Evolutionary conservation across 2,888 invertebrate genomes (phyloP), one percentile per base, ranked within the genome.

Genomic region (Dioctria linearis): DNA sequence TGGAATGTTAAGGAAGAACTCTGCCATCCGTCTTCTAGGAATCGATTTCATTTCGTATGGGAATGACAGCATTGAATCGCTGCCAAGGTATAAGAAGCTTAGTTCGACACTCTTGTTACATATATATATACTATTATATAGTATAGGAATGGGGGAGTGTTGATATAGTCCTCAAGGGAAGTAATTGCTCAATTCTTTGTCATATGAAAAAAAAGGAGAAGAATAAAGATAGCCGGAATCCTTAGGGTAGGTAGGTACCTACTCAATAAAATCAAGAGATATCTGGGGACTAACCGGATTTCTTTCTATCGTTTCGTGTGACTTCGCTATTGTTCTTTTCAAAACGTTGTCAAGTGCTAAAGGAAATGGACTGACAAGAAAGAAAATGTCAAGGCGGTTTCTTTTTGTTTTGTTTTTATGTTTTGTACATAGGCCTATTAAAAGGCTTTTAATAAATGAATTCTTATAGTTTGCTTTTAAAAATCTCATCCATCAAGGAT

Each of bases 101-200:
- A n/a, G 13, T 25, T 25, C 25, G 25, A 25, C 25, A 25, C 25
- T 25, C 25, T 25, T 25, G 25, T 25, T 25, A 0, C 25, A 25
- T 25, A 25, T 25, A 25, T 4, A 3, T 39, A 39, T n/a, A 40
- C 37, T 9, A 54, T 13, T n/a, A 54, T 71, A 39, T 51, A 57
- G 4, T 73, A 40, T 61, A 13, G 11, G 0, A 13, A 25, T 13
- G 4, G 42, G 39, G 73, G 57, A 73, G 73, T 73, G 73, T 73
- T 73, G 73, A 73, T 73, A 73, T 57, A 73, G 73, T 73, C 13
- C 73, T 59, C 59, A 11, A 57, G 57, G 73, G 59, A 73, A 73
- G 73, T 73, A 73, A 73, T 73, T 73, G 73, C 73, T 73, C 73
- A 59, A 59, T 73, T 73, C 57, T 73, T 73, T 73, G 73, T 59